Evolutionary conservation across 1,140 invertebrate genomes (phyloP), one percentile per base, ranked within the genome.

Genomic region (Tenebrio molitor): DNA sequence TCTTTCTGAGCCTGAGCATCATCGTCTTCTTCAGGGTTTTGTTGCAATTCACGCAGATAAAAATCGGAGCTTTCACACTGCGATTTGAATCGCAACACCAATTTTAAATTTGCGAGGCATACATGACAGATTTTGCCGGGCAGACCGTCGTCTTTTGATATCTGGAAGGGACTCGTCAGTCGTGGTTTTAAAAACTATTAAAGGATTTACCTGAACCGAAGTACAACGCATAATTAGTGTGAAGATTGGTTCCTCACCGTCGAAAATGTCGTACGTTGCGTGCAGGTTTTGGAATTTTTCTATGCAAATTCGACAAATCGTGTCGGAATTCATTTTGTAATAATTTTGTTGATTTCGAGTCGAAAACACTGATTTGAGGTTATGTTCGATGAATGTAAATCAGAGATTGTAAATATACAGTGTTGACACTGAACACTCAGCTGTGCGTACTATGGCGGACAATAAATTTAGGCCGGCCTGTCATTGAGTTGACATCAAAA

Each of bases 51-150:
- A n/a, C n/a, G n/a, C n/a, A n/a, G n/a, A n/a, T n/a, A n/a, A 19
- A 68, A 42, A 71, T 86, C 83, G 1, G 82, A 73, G 68, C 78
- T 79, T 78, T 86, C 83, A 67, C 84, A 84, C 68, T 84, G 83
- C 41, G 80, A 76, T 76, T 83, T 84, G 64, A 86, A 86, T 34
- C 84, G 73, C 21, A 83, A 85, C 0, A 83, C 83, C 7, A 84
- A 69, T 41, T 84, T 81, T 1, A 85, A 72, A 23, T 84, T 73
- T 62, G 80, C 72, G 5, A 82, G 72, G 74, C 85, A 86, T 34
- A 78, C 75, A 16, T 73, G 74, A 64, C 85, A 86, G 10, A 85
- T 84, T n/a, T 69, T 67, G 19, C 75, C 50, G n/a, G 85, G 84
- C 46, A 85, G 75, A 25, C 83, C 83, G 71, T 86, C 85, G 17